phyloP scores from a whole-genome alignment of 92 coral and sea anemone species.

The Ricordea florida region DNA sequence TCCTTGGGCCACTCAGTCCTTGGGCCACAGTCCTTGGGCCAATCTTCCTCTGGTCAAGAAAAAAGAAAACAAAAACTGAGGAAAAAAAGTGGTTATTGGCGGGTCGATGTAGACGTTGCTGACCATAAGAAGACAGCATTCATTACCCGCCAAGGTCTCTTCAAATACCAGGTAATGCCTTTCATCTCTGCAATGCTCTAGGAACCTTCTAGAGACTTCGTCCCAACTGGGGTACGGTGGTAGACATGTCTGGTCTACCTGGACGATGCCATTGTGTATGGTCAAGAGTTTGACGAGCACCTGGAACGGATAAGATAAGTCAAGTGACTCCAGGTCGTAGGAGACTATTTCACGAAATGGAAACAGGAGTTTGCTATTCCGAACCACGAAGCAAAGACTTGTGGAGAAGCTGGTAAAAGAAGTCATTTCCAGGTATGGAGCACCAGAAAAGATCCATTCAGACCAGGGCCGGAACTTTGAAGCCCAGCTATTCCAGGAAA shows the following conservation, averaged over 20 bases:
- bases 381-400: background rate
- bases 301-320: no score
- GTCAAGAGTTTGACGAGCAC: no score
- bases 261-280: no score
- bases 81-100: no score
- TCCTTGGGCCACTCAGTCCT: no score
- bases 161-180: conserved; percentile 54
- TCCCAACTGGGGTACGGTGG: no score
- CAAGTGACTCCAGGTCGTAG: background rate
- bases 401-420: background rate
- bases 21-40: no score
- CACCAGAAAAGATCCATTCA: background rate
- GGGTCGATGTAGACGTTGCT: no score
- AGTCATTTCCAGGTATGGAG: background rate
- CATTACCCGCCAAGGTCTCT: conserved; percentile 25
- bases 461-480: background rate
- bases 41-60: no score
- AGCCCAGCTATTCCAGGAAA: background rate
- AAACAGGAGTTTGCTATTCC: background rate
- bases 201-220: conserved; percentile 47
- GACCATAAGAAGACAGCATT: conserved; percentile 28
- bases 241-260: no score
- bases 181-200: conserved; percentile 36
- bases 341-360: background rate
- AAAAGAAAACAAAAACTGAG: no score